phyloP scores from a whole-genome alignment of 1,140 invertebrate species.

The Trinorchestia longiramus region DNA sequence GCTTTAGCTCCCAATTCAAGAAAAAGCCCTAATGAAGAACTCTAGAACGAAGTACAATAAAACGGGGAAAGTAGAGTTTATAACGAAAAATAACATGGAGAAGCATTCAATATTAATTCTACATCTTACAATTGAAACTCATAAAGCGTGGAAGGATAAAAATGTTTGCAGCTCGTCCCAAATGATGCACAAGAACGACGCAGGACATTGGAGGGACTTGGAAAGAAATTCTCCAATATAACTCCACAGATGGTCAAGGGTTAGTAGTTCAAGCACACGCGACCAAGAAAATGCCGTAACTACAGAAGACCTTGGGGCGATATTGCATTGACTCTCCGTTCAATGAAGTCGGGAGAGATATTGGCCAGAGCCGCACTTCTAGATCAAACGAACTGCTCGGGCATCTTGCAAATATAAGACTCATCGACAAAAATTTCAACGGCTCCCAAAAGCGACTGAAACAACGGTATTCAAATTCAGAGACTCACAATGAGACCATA shows the following conservation, averaged over 20 bases:
- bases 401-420: neutral
- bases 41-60: neutral
- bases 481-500: neutral
- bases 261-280: neutral
- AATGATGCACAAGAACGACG: neutral
- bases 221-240: neutral
- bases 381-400: neutral
- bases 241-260: neutral
- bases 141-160: neutral
- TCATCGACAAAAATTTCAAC: neutral
- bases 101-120: neutral
- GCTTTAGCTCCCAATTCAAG: neutral
- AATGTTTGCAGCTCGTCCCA: neutral
- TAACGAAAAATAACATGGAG: neutral
- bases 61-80: neutral
- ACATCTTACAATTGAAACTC: neutral
- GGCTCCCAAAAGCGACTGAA: neutral
- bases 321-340: neutral
- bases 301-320: slow-evolving; percentile 13
- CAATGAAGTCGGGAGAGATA: slow-evolving; percentile 22
- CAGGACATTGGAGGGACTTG: neutral
- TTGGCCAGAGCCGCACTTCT: neutral
- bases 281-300: neutral
- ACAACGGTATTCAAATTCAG: neutral
- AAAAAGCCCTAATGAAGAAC: neutral